These are phyloP conservation scores for Nebria ingens DNA, from an alignment of 1,140 invertebrate genomes.

Conservation along the genomic window DNA sequence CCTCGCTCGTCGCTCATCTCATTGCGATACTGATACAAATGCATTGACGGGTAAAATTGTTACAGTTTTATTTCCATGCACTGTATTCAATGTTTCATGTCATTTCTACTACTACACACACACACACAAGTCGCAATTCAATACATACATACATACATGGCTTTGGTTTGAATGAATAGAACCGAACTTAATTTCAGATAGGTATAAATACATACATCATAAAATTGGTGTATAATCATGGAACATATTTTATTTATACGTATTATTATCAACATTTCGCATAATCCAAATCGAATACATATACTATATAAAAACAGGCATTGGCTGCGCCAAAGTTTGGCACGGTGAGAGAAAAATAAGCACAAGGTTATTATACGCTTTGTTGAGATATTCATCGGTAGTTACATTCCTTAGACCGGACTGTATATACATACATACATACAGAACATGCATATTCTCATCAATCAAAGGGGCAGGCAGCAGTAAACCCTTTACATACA, in stretches of 20 bases:
- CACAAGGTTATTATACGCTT: too few relatives aligned
- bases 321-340: too few relatives aligned
- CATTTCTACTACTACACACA: not conserved
- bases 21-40: not conserved
- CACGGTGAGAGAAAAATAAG: too few relatives aligned
- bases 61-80: slow-evolving; percentile 5
- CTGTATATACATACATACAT: too few relatives aligned
- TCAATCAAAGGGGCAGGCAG: too few relatives aligned
- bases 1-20: too few relatives aligned
- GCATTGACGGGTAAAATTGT: slow-evolving; percentile 8
- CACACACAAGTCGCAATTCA: not conserved
- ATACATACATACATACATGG: not conserved
- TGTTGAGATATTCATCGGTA: too few relatives aligned
- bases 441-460: too few relatives aligned
- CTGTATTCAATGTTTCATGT: not conserved
- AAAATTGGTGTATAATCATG: not conserved
- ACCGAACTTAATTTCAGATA: not conserved
- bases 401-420: too few relatives aligned
- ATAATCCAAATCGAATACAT: too few relatives aligned
- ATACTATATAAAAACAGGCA: too few relatives aligned
- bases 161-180: not conserved
- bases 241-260: not conserved
- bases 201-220: not conserved
- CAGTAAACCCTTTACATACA: too few relatives aligned
- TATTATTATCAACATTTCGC: not conserved